Evolutionary conservation across 2,113 vertebrate genomes (phyloP).

Genomic region (Notothenia rossii): DNA sequence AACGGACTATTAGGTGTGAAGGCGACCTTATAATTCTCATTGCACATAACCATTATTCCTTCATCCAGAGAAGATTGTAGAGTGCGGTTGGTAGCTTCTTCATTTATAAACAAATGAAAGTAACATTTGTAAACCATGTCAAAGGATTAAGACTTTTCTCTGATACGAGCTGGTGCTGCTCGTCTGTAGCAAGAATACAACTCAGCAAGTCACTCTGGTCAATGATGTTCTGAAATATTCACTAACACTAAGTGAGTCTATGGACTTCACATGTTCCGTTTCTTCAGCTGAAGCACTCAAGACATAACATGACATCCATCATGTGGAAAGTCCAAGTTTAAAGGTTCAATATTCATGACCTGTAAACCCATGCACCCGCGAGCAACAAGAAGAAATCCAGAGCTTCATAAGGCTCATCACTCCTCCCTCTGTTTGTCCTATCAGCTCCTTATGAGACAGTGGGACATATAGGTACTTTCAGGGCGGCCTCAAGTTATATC

Average conservation of each 20-base stretch:
- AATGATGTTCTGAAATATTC: slow-evolving; percentile 19
- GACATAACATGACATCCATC: neutral
- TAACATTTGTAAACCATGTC: neutral
- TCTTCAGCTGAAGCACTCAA: slow-evolving; percentile 17
- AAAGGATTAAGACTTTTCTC: neutral
- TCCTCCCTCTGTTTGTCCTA: slow-evolving; percentile 9
- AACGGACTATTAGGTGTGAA: too few relatives aligned
- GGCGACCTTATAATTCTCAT: too few relatives aligned
- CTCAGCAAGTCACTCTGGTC: neutral
- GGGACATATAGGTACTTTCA: slow-evolving; percentile 20
- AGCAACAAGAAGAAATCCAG: slow-evolving; percentile 7
- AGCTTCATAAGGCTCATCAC: neutral
- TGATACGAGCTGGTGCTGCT: neutral
- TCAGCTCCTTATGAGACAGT: neutral
- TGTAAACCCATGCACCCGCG: neutral
- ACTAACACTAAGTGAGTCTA: neutral
- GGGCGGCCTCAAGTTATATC: slow-evolving; percentile 25
- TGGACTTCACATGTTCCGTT: neutral
- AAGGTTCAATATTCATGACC: slow-evolving; percentile 29
- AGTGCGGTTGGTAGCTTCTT: neutral
- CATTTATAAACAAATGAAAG: neutral
- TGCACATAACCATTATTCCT: neutral
- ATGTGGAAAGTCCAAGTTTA: neutral
- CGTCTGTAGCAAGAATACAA: neutral
- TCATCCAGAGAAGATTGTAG: neutral